These are phyloP conservation scores for Galaxias olidus DNA, from an alignment of 2,797 vertebrate species.

Conservation along the genomic window DNA sequence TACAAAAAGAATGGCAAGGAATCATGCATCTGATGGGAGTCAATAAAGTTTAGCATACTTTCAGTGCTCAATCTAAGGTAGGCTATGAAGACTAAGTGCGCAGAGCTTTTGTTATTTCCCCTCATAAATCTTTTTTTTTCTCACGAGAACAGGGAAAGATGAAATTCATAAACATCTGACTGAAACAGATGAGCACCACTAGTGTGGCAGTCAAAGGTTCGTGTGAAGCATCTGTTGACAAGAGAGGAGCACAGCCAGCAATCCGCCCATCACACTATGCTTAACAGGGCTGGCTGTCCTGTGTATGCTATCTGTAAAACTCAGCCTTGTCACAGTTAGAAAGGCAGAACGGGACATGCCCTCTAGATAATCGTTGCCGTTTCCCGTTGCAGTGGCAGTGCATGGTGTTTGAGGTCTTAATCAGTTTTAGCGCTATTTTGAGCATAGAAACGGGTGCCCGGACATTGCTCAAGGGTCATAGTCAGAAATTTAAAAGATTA, in stretches of 20 bases:
- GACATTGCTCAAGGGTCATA: too few relatives aligned
- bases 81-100: background rate
- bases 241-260: slow-evolving; percentile 1
- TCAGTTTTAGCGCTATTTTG: slow-evolving; percentile 12
- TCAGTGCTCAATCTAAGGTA: background rate
- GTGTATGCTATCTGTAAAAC: slow-evolving; percentile 18
- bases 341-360: slow-evolving; percentile 8
- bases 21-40: too few relatives aligned
- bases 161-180: slow-evolving; percentile 7
- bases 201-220: background rate
- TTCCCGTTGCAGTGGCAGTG: slow-evolving; percentile 23
- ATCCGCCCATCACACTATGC: slow-evolving; percentile 6
- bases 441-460: too few relatives aligned
- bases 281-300: background rate
- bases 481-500: too few relatives aligned
- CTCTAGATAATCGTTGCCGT: slow-evolving; percentile 17
- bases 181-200: slow-evolving; percentile 7
- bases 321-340: slow-evolving; percentile 21
- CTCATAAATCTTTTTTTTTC: background rate
- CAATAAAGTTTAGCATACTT: background rate
- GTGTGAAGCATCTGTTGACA: background rate
- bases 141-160: background rate
- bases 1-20: too few relatives aligned
- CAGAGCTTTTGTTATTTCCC: background rate
- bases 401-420: slow-evolving; percentile 39